Evolutionary conservation across 2,888 invertebrate species (phyloP).

Genomic region (Nemotelus pantherinus): DNA sequence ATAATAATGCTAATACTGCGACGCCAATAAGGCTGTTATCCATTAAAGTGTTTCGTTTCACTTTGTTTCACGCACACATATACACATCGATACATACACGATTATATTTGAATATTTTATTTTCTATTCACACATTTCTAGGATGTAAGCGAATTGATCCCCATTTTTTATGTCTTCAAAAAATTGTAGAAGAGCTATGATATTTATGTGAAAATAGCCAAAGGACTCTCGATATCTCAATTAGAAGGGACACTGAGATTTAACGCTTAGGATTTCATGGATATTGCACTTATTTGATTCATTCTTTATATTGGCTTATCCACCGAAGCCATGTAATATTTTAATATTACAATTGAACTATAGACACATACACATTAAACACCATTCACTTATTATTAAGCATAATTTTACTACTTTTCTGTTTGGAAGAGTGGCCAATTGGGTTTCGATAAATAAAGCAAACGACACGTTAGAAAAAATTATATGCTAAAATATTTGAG

Average conservation of each 20-base stretch:
- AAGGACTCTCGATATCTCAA: no score
- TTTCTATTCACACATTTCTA: neutral
- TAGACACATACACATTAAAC: neutral
- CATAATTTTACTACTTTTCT: neutral
- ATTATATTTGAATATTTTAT: neutral
- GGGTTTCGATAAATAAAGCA: no score
- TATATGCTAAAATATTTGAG: no score
- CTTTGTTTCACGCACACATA: neutral
- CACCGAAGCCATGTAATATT: no score
- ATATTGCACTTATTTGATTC: no score
- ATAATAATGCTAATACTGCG: constrained; percentile 12
- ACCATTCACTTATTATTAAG: neutral
- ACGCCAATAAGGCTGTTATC: neutral
- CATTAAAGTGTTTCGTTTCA: constrained; percentile 18
- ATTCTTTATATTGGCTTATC: no score
- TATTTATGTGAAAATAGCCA: no score
- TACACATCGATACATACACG: constrained; percentile 5
- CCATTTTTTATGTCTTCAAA: neutral
- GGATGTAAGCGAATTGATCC: neutral
- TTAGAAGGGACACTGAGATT: no score
- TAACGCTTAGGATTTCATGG: no score
- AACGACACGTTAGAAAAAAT: no score
- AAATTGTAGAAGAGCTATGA: neutral
- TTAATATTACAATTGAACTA: neutral
- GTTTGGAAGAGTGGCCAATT: no score